Conservation (phyloP, 2,888 invertebrate genomes). For the Pandemis heparana region DNA sequence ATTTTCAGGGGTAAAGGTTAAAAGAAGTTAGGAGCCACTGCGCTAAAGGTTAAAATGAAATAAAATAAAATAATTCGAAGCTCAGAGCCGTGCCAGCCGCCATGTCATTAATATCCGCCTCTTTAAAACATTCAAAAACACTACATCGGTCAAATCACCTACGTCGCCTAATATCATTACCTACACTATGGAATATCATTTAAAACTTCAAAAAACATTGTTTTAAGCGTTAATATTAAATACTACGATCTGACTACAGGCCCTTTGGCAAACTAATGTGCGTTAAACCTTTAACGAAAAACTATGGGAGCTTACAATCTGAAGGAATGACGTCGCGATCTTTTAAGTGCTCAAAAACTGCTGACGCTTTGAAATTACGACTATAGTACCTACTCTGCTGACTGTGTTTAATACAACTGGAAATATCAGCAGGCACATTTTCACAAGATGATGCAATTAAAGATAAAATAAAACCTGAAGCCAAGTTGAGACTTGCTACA, state of each 20-base stretch:
- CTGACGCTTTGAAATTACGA: background rate
- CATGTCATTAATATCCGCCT: slow-evolving; percentile 21
- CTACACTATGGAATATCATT: slow-evolving; percentile 66
- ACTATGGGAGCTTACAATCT: slow-evolving; percentile 7
- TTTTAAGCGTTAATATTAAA: slow-evolving; percentile 65
- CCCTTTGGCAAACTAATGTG: slow-evolving; percentile 53
- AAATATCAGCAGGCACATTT: background rate
- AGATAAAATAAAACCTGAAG: background rate
- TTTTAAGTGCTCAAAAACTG: background rate
- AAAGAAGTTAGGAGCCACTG: too few relatives aligned
- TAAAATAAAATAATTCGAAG: background rate
- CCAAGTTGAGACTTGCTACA: too few relatives aligned
- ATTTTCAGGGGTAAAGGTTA: background rate
- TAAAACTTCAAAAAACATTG: slow-evolving; percentile 56
- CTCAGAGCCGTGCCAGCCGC: slow-evolving; percentile 30
- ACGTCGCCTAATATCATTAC: slow-evolving; percentile 50
- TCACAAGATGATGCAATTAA: background rate
- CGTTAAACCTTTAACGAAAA: slow-evolving; percentile 28
- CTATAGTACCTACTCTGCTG: background rate
- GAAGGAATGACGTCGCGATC: slow-evolving; percentile 18
- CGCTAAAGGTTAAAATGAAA: too few relatives aligned
- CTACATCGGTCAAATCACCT: slow-evolving; percentile 61
- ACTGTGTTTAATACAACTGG: background rate
- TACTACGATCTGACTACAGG: slow-evolving; percentile 59
- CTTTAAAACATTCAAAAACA: slow-evolving; percentile 37